Percentiles rank a stretch among this genome's conserved stretches.
Conservation (phyloP, 2,113 vertebrate genomes). For the Lepus americanus region DNA sequence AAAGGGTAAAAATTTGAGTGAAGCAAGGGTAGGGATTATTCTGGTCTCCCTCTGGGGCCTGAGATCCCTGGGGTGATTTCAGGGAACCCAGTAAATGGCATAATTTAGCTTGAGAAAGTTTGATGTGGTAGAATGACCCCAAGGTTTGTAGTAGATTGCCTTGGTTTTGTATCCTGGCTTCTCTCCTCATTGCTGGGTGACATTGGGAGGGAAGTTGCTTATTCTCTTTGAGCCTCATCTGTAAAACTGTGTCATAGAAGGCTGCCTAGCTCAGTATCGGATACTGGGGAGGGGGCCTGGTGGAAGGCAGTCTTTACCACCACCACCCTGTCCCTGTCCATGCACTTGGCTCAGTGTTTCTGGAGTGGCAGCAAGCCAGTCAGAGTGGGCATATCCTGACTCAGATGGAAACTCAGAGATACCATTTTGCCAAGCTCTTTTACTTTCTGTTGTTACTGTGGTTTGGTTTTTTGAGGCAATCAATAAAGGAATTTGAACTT, state of each 20-base stretch:
- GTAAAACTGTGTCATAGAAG: neutral
- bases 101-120: slow-evolving; percentile 13
- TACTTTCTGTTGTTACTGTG: slow-evolving; percentile 9
- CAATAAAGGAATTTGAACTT: slow-evolving; percentile 25
- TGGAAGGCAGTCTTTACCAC: neutral
- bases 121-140: neutral
- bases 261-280: neutral
- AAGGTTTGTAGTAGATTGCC: slow-evolving; percentile 5
- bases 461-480: neutral
- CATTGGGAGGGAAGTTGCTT: neutral
- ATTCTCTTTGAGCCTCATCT: neutral
- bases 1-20: neutral
- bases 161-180: slow-evolving; percentile 1
- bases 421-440: neutral
- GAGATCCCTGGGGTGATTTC: slow-evolving; percentile 13
- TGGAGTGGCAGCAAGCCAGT: neutral
- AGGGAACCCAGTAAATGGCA: neutral
- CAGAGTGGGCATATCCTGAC: neutral
- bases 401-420: slow-evolving; percentile 41
- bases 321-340: neutral
- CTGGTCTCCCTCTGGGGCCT: neutral
- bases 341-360: neutral
- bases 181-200: slow-evolving; percentile 20
- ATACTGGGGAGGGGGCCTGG: neutral
- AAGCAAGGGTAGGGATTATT: neutral